A percentile compares a stretch with the other conserved stretches of the same genome.
phyloP scores from a whole-genome alignment of 2,113 vertebrate species.

The Steatornis caripensis region DNA sequence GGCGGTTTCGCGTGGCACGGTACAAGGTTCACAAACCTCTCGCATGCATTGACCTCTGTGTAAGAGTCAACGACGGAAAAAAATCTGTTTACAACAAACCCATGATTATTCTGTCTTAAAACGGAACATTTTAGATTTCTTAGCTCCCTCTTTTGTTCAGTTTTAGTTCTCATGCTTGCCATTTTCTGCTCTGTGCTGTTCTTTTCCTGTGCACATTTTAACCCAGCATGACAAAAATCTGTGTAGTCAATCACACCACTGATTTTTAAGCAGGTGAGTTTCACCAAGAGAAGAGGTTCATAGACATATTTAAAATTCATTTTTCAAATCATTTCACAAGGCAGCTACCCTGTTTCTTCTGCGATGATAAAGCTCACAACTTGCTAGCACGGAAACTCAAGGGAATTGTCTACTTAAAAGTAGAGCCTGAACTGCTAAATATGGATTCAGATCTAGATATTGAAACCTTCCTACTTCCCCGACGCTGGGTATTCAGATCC shows the following conservation, averaged over 20 bases:
- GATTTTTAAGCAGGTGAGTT: not conserved
- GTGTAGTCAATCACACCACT: not conserved
- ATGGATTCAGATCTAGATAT: not conserved
- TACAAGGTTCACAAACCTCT: not conserved
- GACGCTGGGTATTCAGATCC: not conserved
- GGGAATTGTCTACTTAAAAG: slow-evolving; percentile 11
- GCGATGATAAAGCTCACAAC: not conserved
- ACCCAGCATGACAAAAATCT: not conserved
- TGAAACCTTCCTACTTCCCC: not conserved
- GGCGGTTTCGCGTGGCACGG: not conserved
- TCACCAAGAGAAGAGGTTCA: not conserved
- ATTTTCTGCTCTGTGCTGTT: not conserved
- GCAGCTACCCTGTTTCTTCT: not conserved
- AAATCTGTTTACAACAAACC: slow-evolving; percentile 18
- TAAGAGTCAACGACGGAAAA: not conserved
- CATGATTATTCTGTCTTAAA: slow-evolving; percentile 18
- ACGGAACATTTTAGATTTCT: not conserved
- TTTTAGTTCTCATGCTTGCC: not conserved
- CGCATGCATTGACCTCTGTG: rapidly evolving
- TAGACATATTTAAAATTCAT: not conserved
- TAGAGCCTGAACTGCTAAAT: slow-evolving; percentile 31
- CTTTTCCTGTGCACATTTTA: not conserved
- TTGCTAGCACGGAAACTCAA: not conserved
- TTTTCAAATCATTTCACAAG: not conserved
- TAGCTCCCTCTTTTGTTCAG: slow-evolving; percentile 46